Evolutionary conservation across 2,888 invertebrate genomes (phyloP), one percentile per base, ranked within the genome.

Genomic region (Lymantria dispar): DNA sequence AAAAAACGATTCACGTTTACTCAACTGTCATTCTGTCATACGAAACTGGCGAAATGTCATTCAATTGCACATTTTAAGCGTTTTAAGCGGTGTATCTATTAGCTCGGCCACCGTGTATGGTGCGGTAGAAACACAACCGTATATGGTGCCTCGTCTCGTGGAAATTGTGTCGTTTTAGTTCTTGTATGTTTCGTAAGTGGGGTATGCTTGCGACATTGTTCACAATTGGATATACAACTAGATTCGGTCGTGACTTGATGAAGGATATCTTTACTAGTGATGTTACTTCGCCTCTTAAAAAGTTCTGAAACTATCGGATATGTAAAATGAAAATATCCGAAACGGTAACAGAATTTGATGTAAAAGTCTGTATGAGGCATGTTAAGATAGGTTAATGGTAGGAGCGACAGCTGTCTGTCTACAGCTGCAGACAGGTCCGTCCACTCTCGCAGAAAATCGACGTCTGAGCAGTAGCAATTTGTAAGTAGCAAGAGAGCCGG

Each of bases 111-210:
- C 78, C 72, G 53, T 67, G 58, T 73, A 80, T 62, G 80, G 55
- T 53, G 51, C 55, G 68, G 70, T 72, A 73, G 22, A 69, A 71
- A 72, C 64, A 59, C 64, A 61, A 58, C 85, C 81, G 77, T 80
- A 82, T 82, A 83, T 61, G 83, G 87, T 56, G 61, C n/a, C 64
- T 60, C 57, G 65, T 60, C 68, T 68, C 80, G 83, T 83, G 85
- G 82, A 81, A 87, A 85, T 81, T 80, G 80, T 82, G 85, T 67
- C 84, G 72, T 58, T 53, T 59, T 62, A 64, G 65, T 78, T 78
- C 77, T 80, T 80, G 74, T 72, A 22, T 67, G 69, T 76, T 74
- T 74, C 70, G 55, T 60, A 68, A 62, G 53, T 54, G 5, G 2
- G 54, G 58, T 58, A 69, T 64, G 57, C 58, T 70, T 76, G 70